These are phyloP conservation scores for Drosophila phalerata DNA, from an alignment of 2,888 invertebrate species.

Conservation along the genomic window DNA sequence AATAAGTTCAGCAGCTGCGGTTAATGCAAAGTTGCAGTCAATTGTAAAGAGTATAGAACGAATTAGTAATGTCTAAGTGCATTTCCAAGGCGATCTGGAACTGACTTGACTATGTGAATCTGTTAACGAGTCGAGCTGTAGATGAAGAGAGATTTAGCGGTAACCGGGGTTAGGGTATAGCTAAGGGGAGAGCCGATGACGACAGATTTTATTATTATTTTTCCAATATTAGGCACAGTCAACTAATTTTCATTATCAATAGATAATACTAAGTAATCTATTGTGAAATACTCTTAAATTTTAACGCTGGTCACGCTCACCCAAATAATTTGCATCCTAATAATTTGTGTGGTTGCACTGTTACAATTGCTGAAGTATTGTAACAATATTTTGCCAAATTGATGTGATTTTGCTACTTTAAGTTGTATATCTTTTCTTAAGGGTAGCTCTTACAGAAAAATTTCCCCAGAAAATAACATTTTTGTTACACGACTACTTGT, in stretches of 20 bases:
- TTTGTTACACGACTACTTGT: no score
- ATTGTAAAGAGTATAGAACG: constrained; percentile 71
- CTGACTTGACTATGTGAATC: constrained; percentile 54
- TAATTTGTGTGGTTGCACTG: no score
- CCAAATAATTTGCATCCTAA: no score
- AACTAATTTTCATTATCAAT: constrained; percentile 72
- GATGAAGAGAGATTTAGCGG: constrained; percentile 31
- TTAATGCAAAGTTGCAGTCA: constrained; percentile 69
- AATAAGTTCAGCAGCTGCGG: constrained; percentile 54
- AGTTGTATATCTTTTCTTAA: no score
- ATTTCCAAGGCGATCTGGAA: constrained; percentile 74
- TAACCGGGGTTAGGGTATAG: not conserved
- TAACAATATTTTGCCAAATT: no score
- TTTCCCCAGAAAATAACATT: no score
- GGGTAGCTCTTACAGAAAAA: no score
- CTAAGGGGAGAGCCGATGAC: constrained; percentile 55
- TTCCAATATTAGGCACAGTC: constrained; percentile 71
- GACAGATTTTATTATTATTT: constrained; percentile 67
- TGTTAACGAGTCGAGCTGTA: constrained; percentile 57
- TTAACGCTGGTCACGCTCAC: no score
- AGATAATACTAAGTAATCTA: constrained; percentile 28
- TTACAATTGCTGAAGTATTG: no score
- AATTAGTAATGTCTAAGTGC: constrained; percentile 79
- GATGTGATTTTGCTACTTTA: no score
- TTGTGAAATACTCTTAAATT: no score